These are phyloP conservation scores for Psilopogon haemacephalus DNA, from an alignment of 2,113 vertebrate species.

Conservation along the genomic window DNA sequence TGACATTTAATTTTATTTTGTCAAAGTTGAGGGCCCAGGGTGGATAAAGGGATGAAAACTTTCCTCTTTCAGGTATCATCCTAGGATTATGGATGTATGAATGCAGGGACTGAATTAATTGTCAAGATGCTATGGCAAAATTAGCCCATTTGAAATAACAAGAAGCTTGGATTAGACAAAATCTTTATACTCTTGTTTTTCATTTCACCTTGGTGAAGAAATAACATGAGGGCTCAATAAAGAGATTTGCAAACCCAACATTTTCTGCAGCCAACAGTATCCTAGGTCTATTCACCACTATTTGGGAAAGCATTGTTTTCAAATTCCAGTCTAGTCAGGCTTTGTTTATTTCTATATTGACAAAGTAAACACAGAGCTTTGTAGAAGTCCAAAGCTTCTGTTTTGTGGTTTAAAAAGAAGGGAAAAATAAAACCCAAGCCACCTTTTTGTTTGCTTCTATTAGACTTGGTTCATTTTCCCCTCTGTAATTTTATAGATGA, in stretches of 20 bases:
- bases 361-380: neutral
- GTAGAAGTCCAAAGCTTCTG: neutral
- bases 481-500: neutral
- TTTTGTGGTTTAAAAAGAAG: neutral
- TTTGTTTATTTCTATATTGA: neutral
- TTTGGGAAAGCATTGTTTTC: neutral
- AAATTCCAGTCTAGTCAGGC: neutral
- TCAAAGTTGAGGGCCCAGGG: accelerated
- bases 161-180: neutral
- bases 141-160: neutral
- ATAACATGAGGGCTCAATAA: neutral
- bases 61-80: neutral
- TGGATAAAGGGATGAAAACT: accelerated
- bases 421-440: no score
- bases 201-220: neutral
- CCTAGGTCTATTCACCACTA: neutral
- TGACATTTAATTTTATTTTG: neutral
- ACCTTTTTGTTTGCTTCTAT: neutral
- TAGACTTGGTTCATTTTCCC: neutral
- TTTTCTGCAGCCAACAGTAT: neutral
- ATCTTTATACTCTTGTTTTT: neutral
- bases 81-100: neutral
- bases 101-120: neutral
- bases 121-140: neutral
- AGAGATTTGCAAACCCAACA: neutral